These are phyloP conservation scores for Chymomyza fuscimana DNA, from an alignment of 2,888 invertebrate genomes.

Conservation along the genomic window DNA sequence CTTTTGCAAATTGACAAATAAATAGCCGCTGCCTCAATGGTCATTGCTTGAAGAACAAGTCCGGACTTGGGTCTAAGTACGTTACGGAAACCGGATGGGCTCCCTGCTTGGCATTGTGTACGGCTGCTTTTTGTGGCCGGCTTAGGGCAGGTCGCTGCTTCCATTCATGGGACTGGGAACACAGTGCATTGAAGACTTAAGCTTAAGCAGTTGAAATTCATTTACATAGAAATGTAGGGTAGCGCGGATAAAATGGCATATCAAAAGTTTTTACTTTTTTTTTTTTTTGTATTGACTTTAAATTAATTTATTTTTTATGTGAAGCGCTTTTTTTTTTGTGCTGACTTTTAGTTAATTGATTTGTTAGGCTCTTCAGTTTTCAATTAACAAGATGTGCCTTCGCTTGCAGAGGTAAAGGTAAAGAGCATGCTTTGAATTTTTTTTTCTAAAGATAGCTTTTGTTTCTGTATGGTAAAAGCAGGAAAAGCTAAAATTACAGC, in stretches of 20 bases:
- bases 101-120: background rate
- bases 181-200: background rate
- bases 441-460: background rate
- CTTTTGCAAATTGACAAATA: constrained; percentile 70
- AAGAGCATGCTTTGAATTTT: background rate
- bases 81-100: background rate
- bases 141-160: background rate
- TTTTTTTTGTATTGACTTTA: background rate
- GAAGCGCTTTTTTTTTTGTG: background rate
- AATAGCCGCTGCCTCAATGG: constrained; percentile 45
- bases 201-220: background rate
- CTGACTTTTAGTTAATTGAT: background rate
- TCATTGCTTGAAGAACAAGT: background rate
- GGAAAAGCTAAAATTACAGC: too few species aligned
- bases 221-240: background rate
- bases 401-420: background rate
- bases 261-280: background rate
- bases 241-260: background rate
- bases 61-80: background rate
- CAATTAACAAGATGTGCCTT: background rate
- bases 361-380: background rate
- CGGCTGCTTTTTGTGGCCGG: too few species aligned
- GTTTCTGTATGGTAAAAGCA: background rate
- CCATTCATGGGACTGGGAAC: background rate
- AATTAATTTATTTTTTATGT: background rate